Conservation (phyloP, 2,113 vertebrate species). For the Charadrius vociferus region DNA sequence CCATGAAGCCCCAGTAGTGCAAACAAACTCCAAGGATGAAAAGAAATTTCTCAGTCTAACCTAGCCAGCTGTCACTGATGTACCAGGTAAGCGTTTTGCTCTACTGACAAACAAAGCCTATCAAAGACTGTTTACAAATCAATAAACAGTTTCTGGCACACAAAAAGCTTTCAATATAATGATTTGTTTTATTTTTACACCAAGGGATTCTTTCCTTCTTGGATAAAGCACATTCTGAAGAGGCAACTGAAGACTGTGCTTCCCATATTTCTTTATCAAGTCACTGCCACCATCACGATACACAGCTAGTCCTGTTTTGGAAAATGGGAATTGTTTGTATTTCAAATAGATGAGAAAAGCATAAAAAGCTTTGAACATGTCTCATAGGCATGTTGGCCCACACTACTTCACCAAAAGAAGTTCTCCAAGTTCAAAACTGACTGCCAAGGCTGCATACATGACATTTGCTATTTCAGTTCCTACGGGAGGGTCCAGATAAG, state of each 20-base stretch:
- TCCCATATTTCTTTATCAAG: background rate
- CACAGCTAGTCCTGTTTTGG: background rate
- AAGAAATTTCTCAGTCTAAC: background rate
- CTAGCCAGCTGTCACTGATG: background rate
- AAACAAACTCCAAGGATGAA: background rate
- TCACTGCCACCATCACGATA: background rate
- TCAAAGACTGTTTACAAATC: background rate
- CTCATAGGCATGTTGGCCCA: conserved; percentile 24
- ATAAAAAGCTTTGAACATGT: conserved; percentile 34
- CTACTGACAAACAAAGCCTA: background rate
- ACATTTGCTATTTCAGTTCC: conserved; percentile 59
- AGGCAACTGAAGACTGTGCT: background rate
- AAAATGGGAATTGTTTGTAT: conserved; percentile 17
- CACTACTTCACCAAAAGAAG: background rate
- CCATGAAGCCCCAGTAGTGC: background rate
- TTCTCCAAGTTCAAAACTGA: conserved; percentile 49
- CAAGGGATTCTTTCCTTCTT: background rate
- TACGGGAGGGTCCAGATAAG: conserved; percentile 44
- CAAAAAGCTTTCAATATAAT: background rate
- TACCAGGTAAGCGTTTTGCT: background rate
- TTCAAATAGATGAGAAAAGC: conserved; percentile 6
- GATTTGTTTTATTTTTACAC: background rate
- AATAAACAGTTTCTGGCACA: background rate
- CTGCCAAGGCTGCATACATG: conserved; percentile 56
- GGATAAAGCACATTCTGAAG: background rate